Percentiles rank a stretch among this genome's conserved stretches.
These are phyloP conservation scores for Apodemus speciosus DNA, from an alignment of 2,113 vertebrate genomes.

Conservation along the genomic window DNA sequence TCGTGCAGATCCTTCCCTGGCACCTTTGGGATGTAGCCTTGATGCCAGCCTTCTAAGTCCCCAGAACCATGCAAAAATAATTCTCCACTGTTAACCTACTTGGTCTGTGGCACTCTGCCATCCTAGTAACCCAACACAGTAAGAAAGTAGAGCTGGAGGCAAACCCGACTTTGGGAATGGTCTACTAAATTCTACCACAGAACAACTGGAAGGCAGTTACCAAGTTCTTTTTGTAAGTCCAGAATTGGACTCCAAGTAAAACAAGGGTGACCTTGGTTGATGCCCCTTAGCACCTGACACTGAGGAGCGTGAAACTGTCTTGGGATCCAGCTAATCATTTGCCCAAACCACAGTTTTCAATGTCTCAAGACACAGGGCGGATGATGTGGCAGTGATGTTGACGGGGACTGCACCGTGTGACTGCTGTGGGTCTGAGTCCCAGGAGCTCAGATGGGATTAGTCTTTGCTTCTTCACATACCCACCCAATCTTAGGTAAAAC, in stretches of 20 bases:
- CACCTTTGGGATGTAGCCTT: fast-evolving
- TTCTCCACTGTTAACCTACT: too few relatives aligned
- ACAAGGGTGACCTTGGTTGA: background rate
- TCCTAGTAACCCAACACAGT: background rate
- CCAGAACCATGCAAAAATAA: fast-evolving
- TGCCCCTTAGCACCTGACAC: background rate
- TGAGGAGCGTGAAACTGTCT: background rate
- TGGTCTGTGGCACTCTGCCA: fast-evolving
- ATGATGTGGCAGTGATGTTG: fast-evolving
- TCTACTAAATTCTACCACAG: background rate
- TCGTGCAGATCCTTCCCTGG: fast-evolving
- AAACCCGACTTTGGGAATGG: background rate
- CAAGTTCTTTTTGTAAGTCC: background rate
- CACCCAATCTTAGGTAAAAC: background rate
- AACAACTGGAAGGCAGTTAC: background rate
- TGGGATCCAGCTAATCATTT: background rate
- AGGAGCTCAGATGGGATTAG: background rate
- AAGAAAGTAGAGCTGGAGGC: background rate
- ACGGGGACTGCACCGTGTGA: fast-evolving
- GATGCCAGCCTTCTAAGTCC: background rate
- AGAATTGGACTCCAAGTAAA: background rate
- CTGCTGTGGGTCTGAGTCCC: background rate
- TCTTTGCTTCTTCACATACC: background rate
- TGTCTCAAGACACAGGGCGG: background rate
- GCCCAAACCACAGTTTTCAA: background rate